Evolutionary conservation across 2,797 vertebrate species (phyloP), one percentile per base, ranked within the genome.

Genomic region (Protonibea diacanthus): DNA sequence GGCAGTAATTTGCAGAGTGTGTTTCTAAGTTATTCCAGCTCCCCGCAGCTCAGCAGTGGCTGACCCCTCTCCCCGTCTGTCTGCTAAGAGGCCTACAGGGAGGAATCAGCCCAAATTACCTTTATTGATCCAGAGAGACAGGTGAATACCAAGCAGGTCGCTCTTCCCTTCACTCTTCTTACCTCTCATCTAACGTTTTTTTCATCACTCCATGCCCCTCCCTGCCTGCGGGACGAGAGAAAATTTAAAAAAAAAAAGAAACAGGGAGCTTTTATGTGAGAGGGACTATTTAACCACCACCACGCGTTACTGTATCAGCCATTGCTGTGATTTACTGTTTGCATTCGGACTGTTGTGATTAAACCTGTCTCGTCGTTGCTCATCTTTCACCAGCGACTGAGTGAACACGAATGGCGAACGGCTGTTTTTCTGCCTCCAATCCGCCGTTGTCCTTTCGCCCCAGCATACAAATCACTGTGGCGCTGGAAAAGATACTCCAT

Each of bases 91-190:
- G 94, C 90, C 94, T 93, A 93, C 89, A 73, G 94, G 94, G 94
- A 94, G 88, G 92, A 94, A 94, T 94, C 94, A 93, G 89, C 89
- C 90, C 91, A 94, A 94, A 94, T 94, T 94, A 94, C 93, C 94
- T 94, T 92, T 92, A 94, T 94, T 94, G 94, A 94, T 94, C 94
- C 91, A 80, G 88, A 83, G 91, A 94, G 90, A 94, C 93, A 94
- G 93, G 94, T 94, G 94, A 94, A 94, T 94, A 94, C 92, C 88
- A 94, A 94, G 82, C 92, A 94, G 93, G 86, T 78, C 90, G 85
- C 83, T 87, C 84, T 80, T 88, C 81, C 78, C 84, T 82, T 85
- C 84, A 70, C 82, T 88, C 80, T 57, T 82, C 86, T 90, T 85
- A 84, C 84, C 83, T 70, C 78, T 88, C 82, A 74, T 78, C 68